phyloP scores from a whole-genome alignment of 1,140 invertebrate genomes.

The Ruditapes philippinarum region DNA sequence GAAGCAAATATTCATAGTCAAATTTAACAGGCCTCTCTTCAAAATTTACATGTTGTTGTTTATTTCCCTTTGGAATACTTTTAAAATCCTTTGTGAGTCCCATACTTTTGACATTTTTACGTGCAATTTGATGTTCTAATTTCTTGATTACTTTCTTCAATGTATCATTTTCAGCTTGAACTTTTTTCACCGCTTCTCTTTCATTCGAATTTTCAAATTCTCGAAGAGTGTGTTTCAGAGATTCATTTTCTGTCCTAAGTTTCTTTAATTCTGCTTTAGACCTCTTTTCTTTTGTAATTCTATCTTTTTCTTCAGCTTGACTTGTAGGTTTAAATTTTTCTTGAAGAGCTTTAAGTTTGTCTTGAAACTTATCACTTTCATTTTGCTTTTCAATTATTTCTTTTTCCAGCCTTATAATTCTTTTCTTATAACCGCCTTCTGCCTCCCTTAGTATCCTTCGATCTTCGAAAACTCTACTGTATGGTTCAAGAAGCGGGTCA shows the following conservation, averaged over 20 bases:
- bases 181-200: background rate
- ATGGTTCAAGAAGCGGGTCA: slow-evolving; percentile 42
- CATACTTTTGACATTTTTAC: background rate
- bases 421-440: slow-evolving; percentile 54
- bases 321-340: background rate
- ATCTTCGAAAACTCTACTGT: slow-evolving; percentile 47
- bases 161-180: slow-evolving; percentile 7
- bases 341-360: slow-evolving; percentile 10
- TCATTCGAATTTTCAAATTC: background rate
- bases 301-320: background rate
- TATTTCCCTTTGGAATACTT: background rate
- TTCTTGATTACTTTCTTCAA: background rate
- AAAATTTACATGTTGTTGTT: background rate
- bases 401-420: slow-evolving; percentile 32
- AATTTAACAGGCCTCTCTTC: slow-evolving; percentile 3
- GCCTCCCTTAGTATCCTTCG: slow-evolving; percentile 48
- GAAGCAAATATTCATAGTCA: slow-evolving; percentile 49
- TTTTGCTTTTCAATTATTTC: slow-evolving; percentile 45
- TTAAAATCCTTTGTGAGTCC: background rate
- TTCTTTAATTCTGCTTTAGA: background rate
- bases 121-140: background rate
- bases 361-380: slow-evolving; percentile 12
- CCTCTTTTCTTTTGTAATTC: background rate
- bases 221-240: background rate
- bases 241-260: slow-evolving; percentile 38